These are phyloP conservation scores for Laupala kohalensis DNA, from an alignment of 1,140 invertebrate genomes.

Conservation along the genomic window DNA sequence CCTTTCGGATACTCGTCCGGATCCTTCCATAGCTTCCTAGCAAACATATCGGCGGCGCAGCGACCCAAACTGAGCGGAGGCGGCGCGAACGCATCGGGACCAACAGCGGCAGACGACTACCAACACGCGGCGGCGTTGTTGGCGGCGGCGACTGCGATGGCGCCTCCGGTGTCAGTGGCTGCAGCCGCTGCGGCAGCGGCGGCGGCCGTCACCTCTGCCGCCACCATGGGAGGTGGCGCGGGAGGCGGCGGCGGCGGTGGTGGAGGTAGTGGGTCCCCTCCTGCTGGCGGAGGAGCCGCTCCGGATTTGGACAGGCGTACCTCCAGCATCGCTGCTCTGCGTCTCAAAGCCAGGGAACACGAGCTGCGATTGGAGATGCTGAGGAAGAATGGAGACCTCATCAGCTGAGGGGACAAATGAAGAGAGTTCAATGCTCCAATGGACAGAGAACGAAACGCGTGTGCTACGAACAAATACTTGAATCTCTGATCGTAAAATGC, in stretches of 20 bases:
- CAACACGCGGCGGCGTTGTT: constrained; percentile 15
- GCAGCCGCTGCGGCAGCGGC: constrained; percentile 23
- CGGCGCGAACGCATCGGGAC: constrained; percentile 23
- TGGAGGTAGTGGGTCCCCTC: constrained; percentile 24
- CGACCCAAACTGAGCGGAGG: constrained; percentile 29
- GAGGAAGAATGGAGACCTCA: constrained; percentile 65
- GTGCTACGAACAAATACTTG: no score
- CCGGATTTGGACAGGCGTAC: constrained; percentile 63
- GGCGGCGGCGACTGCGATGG: constrained; percentile 22
- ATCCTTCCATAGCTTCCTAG: constrained; percentile 74
- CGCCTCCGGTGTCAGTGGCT: constrained; percentile 28
- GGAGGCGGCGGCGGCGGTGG: constrained; percentile 38
- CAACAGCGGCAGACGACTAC: constrained; percentile 9
- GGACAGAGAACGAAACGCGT: no score
- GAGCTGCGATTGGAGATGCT: constrained; percentile 73
- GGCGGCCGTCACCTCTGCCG: constrained; percentile 25
- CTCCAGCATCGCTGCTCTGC: constrained; percentile 77
- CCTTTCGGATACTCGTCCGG: constrained; percentile 35
- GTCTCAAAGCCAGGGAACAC: constrained; percentile 84
- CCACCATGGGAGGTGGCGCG: constrained; percentile 33
- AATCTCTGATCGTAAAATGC: no score
- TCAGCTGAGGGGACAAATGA: constrained; percentile 51
- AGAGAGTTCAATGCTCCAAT: no score
- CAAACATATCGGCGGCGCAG: constrained; percentile 61
- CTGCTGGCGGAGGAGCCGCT: background rate